A percentile compares a stretch with the other conserved stretches of the same genome.
These are phyloP conservation scores for Mirounga angustirostris DNA, from an alignment of 2,113 vertebrate species.

Conservation along the genomic window DNA sequence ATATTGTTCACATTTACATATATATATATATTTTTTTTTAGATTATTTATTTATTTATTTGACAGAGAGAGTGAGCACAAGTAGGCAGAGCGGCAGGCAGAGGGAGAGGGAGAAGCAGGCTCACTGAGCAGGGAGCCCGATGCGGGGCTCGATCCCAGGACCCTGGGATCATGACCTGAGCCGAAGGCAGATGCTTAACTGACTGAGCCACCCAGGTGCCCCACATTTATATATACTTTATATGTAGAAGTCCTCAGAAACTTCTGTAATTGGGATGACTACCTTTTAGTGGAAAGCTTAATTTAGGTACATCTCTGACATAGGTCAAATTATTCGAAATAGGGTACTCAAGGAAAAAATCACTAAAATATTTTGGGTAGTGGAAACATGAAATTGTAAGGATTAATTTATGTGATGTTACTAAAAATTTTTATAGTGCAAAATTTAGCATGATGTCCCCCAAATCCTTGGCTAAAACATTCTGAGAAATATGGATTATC, in stretches of 20 bases:
- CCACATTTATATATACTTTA: not conserved
- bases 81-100: no score
- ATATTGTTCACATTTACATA: not conserved
- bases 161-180: no score
- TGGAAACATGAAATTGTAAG: not conserved
- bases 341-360: not conserved
- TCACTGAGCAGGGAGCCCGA: no score
- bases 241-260: not conserved
- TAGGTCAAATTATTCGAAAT: constrained; percentile 46
- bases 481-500: not conserved
- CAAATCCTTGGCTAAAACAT: not conserved
- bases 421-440: not conserved
- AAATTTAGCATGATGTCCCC: not conserved
- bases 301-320: not conserved
- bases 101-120: no score
- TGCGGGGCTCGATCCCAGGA: no score
- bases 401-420: not conserved
- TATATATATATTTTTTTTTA: not conserved
- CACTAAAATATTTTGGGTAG: not conserved
- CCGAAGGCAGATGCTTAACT: no score
- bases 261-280: not conserved
- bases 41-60: no score
- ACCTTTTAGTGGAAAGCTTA: not conserved
- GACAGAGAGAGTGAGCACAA: no score
- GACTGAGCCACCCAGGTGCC: no score